phyloP scores from a whole-genome alignment of 2,797 vertebrate species.

The Lepilemur ruficaudatus region DNA sequence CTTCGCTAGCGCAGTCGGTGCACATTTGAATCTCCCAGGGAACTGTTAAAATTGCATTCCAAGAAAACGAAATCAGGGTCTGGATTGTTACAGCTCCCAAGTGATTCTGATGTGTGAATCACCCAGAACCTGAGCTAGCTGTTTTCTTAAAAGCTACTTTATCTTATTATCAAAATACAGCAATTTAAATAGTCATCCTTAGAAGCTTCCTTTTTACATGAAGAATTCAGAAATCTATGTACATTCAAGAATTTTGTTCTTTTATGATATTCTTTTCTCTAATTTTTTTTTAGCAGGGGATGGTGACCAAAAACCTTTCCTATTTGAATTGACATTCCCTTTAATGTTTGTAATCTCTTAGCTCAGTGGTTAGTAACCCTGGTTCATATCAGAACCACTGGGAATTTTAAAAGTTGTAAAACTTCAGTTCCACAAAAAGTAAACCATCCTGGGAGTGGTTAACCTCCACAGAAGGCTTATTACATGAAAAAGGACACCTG shows the following conservation, averaged over 20 bases:
- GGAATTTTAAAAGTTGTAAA: not conserved
- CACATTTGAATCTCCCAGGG: not conserved
- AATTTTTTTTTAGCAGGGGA: not conserved
- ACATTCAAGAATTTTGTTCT: not conserved
- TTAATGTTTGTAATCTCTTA: not conserved
- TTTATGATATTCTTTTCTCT: not conserved
- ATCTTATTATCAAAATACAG: not conserved
- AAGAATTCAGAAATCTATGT: not conserved
- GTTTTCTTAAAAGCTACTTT: slow-evolving; percentile 17
- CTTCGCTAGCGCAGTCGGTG: not conserved
- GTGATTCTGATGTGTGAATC: not conserved
- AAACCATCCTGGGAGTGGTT: not conserved
- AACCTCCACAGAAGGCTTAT: not conserved
- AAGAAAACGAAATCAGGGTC: not conserved
- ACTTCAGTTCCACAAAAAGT: not conserved
- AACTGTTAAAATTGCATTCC: not conserved
- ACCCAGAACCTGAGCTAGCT: not conserved
- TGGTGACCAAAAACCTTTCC: not conserved
- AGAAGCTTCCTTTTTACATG: not conserved
- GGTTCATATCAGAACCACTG: not conserved
- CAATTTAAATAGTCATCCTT: not conserved
- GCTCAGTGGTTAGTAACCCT: not conserved
- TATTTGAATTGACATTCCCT: not conserved
- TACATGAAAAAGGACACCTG: not conserved
- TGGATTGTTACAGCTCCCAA: not conserved